These are phyloP conservation scores for Mustela lutreola DNA, from an alignment of 2,113 vertebrate species.

Conservation along the genomic window DNA sequence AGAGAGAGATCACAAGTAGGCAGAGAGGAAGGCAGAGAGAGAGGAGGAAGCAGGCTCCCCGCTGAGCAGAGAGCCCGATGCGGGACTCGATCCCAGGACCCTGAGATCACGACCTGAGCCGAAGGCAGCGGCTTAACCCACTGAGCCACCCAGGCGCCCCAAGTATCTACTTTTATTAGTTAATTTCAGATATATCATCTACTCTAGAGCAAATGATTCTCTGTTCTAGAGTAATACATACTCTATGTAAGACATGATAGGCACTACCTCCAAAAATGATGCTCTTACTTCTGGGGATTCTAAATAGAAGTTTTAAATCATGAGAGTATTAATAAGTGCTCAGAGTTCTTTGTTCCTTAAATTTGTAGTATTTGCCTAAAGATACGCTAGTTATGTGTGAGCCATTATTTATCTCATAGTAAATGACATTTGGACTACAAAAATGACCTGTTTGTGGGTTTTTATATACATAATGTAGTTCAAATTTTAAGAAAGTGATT, in stretches of 20 bases:
- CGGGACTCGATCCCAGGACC: too few species aligned
- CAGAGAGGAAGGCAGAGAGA: too few species aligned
- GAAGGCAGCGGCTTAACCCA: too few species aligned
- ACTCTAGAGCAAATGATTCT: background rate
- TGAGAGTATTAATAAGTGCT: constrained; percentile 9
- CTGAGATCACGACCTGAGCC: too few species aligned
- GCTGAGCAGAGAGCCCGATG: too few species aligned
- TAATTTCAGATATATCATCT: background rate
- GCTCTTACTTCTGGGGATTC: background rate
- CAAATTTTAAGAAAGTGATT: constrained; percentile 40
- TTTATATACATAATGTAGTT: background rate
- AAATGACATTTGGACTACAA: constrained; percentile 49
- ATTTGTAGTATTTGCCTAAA: constrained; percentile 31
- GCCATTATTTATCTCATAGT: background rate
- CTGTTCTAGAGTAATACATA: background rate
- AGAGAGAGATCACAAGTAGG: too few species aligned
- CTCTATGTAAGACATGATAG: background rate
- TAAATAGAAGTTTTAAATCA: constrained; percentile 47
- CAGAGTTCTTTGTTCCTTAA: constrained; percentile 48
- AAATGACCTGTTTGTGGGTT: background rate
- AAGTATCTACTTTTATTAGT: background rate
- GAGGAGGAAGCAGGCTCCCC: too few species aligned
- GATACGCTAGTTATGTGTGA: background rate
- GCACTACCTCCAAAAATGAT: background rate
- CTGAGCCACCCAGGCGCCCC: too few species aligned